Evolutionary conservation across 2,113 vertebrate species (phyloP), one percentile per base, ranked within the genome.

Genomic region (Cochlearius cochlearius): DNA sequence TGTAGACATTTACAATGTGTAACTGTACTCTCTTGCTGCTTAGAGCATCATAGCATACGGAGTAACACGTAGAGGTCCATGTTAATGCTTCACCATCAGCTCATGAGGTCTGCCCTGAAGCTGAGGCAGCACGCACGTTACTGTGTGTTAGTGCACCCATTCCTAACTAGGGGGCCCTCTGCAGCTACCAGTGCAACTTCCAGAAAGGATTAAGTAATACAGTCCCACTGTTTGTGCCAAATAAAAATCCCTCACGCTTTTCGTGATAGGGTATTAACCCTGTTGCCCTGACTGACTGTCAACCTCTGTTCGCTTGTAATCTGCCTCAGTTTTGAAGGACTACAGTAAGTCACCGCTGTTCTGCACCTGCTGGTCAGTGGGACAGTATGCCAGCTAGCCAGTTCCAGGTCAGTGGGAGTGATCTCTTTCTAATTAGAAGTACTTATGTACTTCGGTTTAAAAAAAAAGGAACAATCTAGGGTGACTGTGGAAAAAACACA

Each of bases 191-290:
- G 88, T 74, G 79, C 64, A 88, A 60, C 59, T 92, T 73, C 62
- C 91, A 78, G 36, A 43, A 62, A 0, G 60, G 73, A 75, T 95
- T 87, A 86, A 52, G 60, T 12, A 64, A 63, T 36, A 5, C 85
- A 94, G 77, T 53, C n/a, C 36, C 50, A 38, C 27, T 36, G 41
- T 60, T 89, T 43, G 73, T 69, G 95, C 88, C 91, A 91, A 92
- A 79, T 64, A 63, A 75, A 95, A 95, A 91, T 59, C 82, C 86
- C 67, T 49, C 7, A 12, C 0, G 52, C 19, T 91, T 75, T 86
- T 52, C 62, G 86, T 59, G 69, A 59, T 41, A 59, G 84, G 60
- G 86, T 76, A 92, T 96, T 97, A 95, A 94, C 86, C 89, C 58
- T 74, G 56, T 4, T 79, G 89, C 71, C 88, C 95, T 76, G 92